These are phyloP conservation scores for Darevskia mixta DNA, from an alignment of 2,797 vertebrate genomes.

Conservation along the genomic window DNA sequence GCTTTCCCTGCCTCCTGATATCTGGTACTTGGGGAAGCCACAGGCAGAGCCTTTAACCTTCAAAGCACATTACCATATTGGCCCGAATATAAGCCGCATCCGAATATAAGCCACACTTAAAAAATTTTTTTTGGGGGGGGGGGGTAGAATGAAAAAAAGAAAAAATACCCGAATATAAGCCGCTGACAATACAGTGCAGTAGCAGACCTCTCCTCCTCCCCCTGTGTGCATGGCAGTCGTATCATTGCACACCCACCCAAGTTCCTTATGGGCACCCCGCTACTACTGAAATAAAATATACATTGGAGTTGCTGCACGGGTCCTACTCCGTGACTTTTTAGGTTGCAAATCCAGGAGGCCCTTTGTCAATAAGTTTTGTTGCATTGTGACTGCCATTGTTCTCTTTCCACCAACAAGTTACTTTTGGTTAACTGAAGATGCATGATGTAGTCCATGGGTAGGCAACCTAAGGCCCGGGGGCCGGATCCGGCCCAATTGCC, in stretches of 20 bases:
- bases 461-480: too few species aligned
- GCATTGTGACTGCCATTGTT: neutral
- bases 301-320: neutral
- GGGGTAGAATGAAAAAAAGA: too few species aligned
- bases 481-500: too few species aligned
- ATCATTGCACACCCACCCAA: too few species aligned
- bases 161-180: too few species aligned
- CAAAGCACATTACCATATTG: neutral
- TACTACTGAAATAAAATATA: neutral
- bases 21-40: neutral
- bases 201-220: too few species aligned
- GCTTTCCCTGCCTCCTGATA: neutral
- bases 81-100: too few species aligned
- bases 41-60: neutral
- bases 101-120: too few species aligned
- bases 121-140: too few species aligned
- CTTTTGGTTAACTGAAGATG: neutral
- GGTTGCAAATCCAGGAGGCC: neutral
- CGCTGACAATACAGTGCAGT: too few species aligned
- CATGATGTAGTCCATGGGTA: too few species aligned
- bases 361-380: neutral
- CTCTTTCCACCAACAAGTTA: neutral
- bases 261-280: neutral
- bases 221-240: too few species aligned
- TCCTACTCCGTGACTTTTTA: neutral